A percentile compares a stretch with the other conserved stretches of the same genome.
Conservation (phyloP, 2,797 vertebrate species). For the Lepilemur ruficaudatus region DNA sequence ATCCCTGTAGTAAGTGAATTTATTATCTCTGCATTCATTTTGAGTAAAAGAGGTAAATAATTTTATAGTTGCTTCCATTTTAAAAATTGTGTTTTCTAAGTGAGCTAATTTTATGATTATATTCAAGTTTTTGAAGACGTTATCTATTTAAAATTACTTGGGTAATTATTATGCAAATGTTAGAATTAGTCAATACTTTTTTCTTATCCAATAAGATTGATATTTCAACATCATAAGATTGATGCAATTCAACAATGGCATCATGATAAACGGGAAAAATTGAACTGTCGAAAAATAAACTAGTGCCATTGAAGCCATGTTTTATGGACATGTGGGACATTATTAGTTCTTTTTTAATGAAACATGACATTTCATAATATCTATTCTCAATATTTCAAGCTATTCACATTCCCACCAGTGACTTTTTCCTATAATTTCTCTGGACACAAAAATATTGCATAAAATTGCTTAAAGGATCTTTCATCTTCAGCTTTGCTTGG, state of each 20-base stretch:
- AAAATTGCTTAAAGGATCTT: conserved; percentile 37
- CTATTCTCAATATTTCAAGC: background rate
- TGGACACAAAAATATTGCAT: background rate
- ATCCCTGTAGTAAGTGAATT: background rate
- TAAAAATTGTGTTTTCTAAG: background rate
- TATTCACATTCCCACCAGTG: background rate
- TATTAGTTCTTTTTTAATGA: background rate
- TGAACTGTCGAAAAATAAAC: background rate
- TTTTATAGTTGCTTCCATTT: background rate
- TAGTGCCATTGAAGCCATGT: background rate
- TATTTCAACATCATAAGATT: too few species aligned
- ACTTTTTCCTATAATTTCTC: background rate
- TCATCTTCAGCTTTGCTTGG: conserved; percentile 36
- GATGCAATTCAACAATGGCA: background rate
- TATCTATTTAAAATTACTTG: background rate
- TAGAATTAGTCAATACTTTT: background rate
- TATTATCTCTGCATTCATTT: background rate
- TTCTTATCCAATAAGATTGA: background rate
- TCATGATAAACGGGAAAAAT: background rate
- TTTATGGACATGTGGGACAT: background rate
- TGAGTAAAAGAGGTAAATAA: background rate
- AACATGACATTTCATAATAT: background rate
- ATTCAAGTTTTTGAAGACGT: background rate
- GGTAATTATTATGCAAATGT: background rate
- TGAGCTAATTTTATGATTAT: background rate